Conservation (phyloP, 2,797 vertebrate species). For the Hylomyscus alleni region DNA sequence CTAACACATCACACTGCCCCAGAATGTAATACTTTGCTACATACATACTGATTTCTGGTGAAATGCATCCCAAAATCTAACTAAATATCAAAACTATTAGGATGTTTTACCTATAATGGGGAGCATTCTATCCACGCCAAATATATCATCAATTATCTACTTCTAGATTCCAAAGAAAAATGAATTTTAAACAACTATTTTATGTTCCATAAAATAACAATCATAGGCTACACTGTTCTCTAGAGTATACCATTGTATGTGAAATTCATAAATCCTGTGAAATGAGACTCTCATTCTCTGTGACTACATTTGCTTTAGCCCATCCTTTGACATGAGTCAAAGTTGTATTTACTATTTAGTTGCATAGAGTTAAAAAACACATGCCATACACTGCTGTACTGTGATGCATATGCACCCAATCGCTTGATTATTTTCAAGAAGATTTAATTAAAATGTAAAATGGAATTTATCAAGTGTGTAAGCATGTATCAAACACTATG, state of each 20-base stretch:
- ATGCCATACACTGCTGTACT: background rate
- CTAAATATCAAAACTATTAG: background rate
- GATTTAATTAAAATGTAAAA: conserved; percentile 49
- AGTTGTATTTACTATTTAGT: background rate
- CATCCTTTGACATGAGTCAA: background rate
- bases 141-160: background rate
- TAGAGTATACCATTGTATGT: background rate
- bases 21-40: background rate
- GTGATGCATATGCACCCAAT: background rate
- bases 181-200: background rate
- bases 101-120: background rate
- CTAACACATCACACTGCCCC: background rate
- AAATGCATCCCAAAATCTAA: background rate
- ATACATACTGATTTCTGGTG: background rate
- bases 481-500: background rate
- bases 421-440: conserved; percentile 19
- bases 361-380: background rate
- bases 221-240: background rate
- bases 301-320: background rate
- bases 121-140: background rate
- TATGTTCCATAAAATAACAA: background rate
- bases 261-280: background rate
- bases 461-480: conserved; percentile 34
- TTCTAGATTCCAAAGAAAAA: background rate
- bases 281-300: background rate